phyloP scores from a whole-genome alignment of 2,888 invertebrate species.

The Coenonympha arcania region DNA sequence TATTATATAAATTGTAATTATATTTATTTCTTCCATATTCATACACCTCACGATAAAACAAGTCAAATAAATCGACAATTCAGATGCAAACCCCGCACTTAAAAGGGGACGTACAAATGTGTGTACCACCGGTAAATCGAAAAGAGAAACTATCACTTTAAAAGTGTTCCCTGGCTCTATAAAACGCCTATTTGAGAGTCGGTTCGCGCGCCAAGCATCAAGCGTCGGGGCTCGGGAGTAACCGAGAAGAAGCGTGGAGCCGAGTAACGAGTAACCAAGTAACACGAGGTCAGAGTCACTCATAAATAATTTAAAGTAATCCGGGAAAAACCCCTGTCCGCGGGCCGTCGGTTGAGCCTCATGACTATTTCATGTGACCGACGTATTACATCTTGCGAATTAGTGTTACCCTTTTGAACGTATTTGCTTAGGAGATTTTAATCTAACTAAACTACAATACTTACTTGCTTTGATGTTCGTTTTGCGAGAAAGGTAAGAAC shows the following conservation, averaged over 20 bases:
- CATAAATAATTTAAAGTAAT: constrained; percentile 73
- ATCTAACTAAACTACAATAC: constrained; percentile 8
- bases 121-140: constrained; percentile 57
- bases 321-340: constrained; percentile 66
- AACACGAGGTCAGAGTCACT: constrained; percentile 60
- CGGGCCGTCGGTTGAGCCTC: constrained; percentile 46
- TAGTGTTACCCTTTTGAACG: constrained; percentile 41
- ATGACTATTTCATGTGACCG: constrained; percentile 61
- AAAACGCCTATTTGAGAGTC: constrained; percentile 62
- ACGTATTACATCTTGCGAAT: constrained; percentile 52
- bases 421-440: constrained; percentile 23
- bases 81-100: constrained; percentile 36
- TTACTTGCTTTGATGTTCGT: constrained; percentile 5
- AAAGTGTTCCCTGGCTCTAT: constrained; percentile 51
- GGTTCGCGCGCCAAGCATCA: constrained; percentile 42
- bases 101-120: constrained; percentile 41
- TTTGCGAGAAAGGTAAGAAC: too few relatives aligned
- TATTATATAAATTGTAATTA: too few relatives aligned
- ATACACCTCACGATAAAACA: constrained; percentile 11
- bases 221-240: constrained; percentile 35
- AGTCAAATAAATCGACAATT: constrained; percentile 38
- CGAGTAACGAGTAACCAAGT: constrained; percentile 39
- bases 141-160: constrained; percentile 60
- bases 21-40: background rate
- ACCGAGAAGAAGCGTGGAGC: constrained; percentile 31